Evolutionary conservation across 2,888 invertebrate species (phyloP).

Genomic region (Eupithecia subumbrata): DNA sequence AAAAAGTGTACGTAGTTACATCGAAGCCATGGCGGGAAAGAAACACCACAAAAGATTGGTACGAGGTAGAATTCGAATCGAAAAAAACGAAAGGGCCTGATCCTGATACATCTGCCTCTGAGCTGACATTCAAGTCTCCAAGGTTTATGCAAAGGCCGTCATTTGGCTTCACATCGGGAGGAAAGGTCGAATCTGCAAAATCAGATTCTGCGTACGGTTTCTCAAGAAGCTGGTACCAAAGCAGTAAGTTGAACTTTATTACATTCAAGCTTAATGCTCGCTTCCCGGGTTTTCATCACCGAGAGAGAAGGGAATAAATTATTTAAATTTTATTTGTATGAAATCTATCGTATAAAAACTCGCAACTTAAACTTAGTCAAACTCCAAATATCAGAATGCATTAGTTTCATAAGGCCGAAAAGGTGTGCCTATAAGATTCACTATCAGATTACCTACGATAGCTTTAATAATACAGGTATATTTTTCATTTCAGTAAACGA

Average conservation of each 20-base stretch:
- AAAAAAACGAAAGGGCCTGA: constrained; percentile 65
- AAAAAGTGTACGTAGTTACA: constrained; percentile 93
- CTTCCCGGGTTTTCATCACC: background rate
- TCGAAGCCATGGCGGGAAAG: constrained; percentile 85
- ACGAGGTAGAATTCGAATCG: constrained; percentile 66
- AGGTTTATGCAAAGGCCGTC: constrained; percentile 84
- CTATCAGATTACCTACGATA: background rate
- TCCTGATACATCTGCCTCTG: constrained; percentile 56
- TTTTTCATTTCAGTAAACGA: constrained; percentile 82
- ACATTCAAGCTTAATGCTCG: background rate
- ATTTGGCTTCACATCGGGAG: constrained; percentile 74
- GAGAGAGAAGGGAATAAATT: background rate
- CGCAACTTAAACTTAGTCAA: background rate
- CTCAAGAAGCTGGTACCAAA: constrained; percentile 77
- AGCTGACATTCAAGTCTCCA: constrained; percentile 75
- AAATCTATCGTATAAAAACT: background rate
- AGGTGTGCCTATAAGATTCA: background rate
- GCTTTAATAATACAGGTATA: background rate
- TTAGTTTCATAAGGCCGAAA: background rate
- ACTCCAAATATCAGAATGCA: background rate
- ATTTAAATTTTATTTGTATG: background rate
- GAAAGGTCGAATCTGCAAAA: constrained; percentile 61
- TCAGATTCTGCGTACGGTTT: constrained; percentile 71
- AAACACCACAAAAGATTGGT: constrained; percentile 63
- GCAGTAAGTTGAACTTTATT: constrained; percentile 63